Percentiles rank a stretch among this genome's conserved stretches.
These are phyloP conservation scores for Coranthus polyacanthus DNA, from an alignment of 2,797 vertebrate species.

Conservation along the genomic window DNA sequence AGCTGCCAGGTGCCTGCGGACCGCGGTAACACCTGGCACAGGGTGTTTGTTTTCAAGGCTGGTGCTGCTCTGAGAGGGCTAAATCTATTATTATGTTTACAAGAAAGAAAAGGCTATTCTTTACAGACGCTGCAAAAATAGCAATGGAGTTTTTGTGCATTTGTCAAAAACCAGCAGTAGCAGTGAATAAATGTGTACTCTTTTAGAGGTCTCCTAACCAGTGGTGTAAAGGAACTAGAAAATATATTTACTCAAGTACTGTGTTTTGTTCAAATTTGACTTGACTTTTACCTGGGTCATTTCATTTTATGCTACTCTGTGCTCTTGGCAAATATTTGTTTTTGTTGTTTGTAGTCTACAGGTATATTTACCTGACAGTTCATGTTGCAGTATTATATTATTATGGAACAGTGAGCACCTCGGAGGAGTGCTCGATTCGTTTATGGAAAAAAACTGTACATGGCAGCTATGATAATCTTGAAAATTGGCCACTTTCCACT, in stretches of 20 bases:
- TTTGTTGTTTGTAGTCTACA: neutral
- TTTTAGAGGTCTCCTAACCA: neutral
- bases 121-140: slow-evolving; percentile 1
- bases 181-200: neutral
- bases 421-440: too few relatives aligned
- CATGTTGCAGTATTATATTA: too few relatives aligned
- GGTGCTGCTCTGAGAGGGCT: slow-evolving; percentile 21
- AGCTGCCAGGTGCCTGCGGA: slow-evolving; percentile 47
- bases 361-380: too few relatives aligned
- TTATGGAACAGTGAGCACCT: too few relatives aligned
- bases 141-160: neutral
- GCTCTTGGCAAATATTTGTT: too few relatives aligned
- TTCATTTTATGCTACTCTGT: too few relatives aligned
- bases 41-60: slow-evolving; percentile 56
- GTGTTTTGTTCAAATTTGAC: too few relatives aligned
- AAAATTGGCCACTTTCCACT: too few relatives aligned
- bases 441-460: too few relatives aligned
- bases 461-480: too few relatives aligned
- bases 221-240: neutral
- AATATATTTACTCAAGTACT: neutral
- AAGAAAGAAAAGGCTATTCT: neutral
- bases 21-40: slow-evolving; percentile 41
- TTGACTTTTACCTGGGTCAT: too few relatives aligned
- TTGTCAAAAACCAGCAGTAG: neutral
- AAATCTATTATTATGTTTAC: slow-evolving; percentile 47